phyloP scores from a whole-genome alignment of 2,888 invertebrate genomes.

The Acronicta alni region DNA sequence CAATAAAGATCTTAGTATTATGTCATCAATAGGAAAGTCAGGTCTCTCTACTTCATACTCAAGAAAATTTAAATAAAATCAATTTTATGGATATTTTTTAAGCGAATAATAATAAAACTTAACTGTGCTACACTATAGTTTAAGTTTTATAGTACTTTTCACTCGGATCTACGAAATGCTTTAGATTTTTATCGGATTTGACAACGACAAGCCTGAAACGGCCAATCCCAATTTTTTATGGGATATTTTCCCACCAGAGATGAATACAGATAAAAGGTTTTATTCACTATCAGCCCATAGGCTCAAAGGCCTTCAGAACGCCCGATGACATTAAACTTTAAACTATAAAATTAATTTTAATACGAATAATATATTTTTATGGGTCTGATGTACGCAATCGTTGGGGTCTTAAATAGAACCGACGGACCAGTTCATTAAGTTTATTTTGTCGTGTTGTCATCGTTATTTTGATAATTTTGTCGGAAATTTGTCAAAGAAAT shows the following conservation, averaged over 20 bases:
- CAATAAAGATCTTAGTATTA: too few species aligned
- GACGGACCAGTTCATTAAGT: constrained; percentile 27
- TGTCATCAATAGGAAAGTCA: too few species aligned
- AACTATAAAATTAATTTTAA: constrained; percentile 33
- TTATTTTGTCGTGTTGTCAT: constrained; percentile 29
- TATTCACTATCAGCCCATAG: constrained; percentile 9
- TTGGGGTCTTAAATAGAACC: constrained; percentile 15
- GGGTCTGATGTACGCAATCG: constrained; percentile 21
- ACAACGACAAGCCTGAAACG: constrained; percentile 3
- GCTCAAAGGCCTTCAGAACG: constrained; percentile 2
- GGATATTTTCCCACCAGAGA: constrained; percentile 37
- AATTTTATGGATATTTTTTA: too few species aligned
- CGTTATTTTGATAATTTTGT: constrained; percentile 14
- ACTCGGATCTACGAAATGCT: constrained; percentile 5
- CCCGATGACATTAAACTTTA: constrained; percentile 18
- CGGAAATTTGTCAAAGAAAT: background rate
- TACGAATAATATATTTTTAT: constrained; percentile 30
- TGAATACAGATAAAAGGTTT: constrained; percentile 12
- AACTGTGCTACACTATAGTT: constrained; percentile 10
- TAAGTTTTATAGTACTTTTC: background rate
- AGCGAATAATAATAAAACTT: background rate
- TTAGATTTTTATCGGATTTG: constrained; percentile 18
- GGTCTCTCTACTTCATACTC: too few species aligned
- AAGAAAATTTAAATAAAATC: too few species aligned
- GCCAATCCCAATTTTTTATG: constrained; percentile 22